Conservation (phyloP, 2,113 vertebrate genomes). For the Datnioides undecimradiatus region DNA sequence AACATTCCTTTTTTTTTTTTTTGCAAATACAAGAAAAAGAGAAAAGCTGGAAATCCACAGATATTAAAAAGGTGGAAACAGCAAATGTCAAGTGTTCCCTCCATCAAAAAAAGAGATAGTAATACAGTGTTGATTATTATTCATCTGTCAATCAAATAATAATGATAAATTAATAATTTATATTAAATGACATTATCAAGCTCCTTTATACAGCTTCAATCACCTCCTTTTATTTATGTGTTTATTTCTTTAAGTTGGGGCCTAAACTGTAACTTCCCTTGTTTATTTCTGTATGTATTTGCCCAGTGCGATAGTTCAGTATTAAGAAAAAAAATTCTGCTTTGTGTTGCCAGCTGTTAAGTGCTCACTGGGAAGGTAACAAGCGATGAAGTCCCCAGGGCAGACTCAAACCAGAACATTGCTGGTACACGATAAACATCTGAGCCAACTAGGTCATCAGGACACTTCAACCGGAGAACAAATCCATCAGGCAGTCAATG, state of each 20-base stretch:
- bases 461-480: conserved; percentile 51
- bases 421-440: conserved; percentile 69
- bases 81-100: too few relatives aligned
- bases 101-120: too few relatives aligned
- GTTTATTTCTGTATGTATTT: too few relatives aligned
- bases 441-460: conserved; percentile 72
- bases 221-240: not conserved
- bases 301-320: not conserved
- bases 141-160: too few relatives aligned
- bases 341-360: conserved; percentile 64
- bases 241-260: not conserved
- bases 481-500: conserved; percentile 64
- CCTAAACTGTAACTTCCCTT: not conserved
- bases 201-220: too few relatives aligned
- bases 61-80: too few relatives aligned
- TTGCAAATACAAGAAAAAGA: too few relatives aligned
- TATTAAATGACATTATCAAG: too few relatives aligned
- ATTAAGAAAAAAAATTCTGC: not conserved
- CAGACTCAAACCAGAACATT: conserved; percentile 60
- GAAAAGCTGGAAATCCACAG: too few relatives aligned
- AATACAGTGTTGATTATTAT: too few relatives aligned
- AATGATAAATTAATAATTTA: too few relatives aligned
- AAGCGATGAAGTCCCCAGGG: conserved; percentile 56
- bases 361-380: conserved; percentile 63
- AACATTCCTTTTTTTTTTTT: too few relatives aligned